A percentile compares a stretch with the other conserved stretches of the same genome.
These are phyloP conservation scores for Falco biarmicus DNA, from an alignment of 2,797 vertebrate genomes.

Conservation along the genomic window DNA sequence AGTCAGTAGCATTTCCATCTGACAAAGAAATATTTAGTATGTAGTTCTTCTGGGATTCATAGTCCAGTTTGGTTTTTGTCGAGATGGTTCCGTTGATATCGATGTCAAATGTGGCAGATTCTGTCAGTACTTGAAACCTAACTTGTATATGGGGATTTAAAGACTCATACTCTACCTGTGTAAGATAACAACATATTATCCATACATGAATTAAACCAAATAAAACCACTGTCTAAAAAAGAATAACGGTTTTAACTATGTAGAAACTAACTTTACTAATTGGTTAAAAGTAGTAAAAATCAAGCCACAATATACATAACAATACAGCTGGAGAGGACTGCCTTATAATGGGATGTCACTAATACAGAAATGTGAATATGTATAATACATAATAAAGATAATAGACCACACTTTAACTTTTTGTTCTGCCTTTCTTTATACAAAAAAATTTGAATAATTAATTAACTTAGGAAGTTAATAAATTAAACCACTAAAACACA, in stretches of 20 bases:
- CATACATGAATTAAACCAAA: neutral
- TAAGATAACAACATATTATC: neutral
- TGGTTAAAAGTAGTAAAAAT: neutral
- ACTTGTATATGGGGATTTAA: conserved; percentile 12
- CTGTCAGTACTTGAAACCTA: conserved; percentile 52
- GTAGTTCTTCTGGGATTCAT: conserved; percentile 74
- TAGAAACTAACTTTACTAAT: neutral
- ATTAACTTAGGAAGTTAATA: neutral
- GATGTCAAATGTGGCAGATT: conserved; percentile 72
- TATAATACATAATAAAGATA: neutral
- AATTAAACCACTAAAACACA: neutral
- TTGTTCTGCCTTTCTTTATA: neutral
- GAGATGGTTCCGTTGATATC: conserved; percentile 63
- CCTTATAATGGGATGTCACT: neutral
- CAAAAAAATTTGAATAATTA: neutral
- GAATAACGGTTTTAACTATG: neutral
- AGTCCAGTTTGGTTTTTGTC: conserved; percentile 75
- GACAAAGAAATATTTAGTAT: conserved; percentile 76
- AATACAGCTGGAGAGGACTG: neutral
- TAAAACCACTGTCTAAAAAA: neutral
- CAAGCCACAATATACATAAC: neutral
- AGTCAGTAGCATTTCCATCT: conserved; percentile 68
- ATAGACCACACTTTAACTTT: neutral
- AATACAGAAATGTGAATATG: neutral
- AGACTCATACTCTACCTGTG: conserved; percentile 66